These are phyloP conservation scores for Littorina saxatilis DNA, from an alignment of 1,140 invertebrate genomes.

Conservation along the genomic window DNA sequence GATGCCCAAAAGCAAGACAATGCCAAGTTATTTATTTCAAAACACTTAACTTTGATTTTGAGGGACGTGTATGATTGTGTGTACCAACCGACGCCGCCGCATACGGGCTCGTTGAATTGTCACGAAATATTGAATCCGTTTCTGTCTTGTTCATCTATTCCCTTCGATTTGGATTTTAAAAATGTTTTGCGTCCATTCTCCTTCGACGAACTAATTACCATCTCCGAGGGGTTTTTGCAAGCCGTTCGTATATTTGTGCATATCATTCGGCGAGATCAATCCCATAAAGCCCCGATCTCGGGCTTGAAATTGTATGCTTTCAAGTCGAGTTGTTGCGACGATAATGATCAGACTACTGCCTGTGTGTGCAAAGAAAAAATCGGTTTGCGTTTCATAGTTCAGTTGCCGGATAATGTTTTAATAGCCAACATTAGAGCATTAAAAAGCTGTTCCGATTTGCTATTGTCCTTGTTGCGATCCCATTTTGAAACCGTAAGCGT, in stretches of 20 bases:
- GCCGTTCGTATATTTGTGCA: not conserved
- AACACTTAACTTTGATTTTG: not conserved
- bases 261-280: not conserved
- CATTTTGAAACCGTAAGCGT: not conserved
- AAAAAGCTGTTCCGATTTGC: not conserved
- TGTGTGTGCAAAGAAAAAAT: not conserved
- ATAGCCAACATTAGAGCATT: not conserved
- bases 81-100: not conserved
- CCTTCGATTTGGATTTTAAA: not conserved
- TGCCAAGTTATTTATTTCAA: not conserved
- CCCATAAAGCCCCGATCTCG: not conserved
- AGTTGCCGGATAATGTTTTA: not conserved
- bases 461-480: not conserved
- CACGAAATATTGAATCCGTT: not conserved
- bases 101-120: not conserved
- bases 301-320: not conserved
- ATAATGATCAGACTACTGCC: not conserved
- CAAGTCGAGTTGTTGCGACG: not conserved
- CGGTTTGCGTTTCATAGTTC: not conserved
- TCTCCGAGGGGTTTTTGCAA: not conserved
- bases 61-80: not conserved
- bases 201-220: not conserved
- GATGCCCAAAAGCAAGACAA: not conserved
- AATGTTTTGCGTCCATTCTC: not conserved
- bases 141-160: not conserved